Evolutionary conservation across 2,797 vertebrate genomes (phyloP).

Genomic region (Gallinago solitaria): DNA sequence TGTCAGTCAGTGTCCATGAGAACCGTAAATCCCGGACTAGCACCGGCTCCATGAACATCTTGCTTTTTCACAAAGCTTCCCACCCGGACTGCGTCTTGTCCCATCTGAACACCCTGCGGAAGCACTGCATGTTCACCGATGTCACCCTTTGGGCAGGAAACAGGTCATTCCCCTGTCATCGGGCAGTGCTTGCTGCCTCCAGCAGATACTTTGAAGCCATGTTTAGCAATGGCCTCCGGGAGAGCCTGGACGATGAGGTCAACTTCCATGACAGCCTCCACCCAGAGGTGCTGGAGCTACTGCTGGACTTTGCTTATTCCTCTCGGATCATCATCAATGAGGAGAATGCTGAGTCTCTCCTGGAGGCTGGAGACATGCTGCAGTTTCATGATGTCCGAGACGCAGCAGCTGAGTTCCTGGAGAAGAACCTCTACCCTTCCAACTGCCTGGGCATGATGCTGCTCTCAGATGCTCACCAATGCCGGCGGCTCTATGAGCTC

Average conservation of each 20-base stretch:
- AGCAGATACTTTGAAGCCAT: slow-evolving; percentile 96
- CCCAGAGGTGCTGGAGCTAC: slow-evolving; percentile 92
- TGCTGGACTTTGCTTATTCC: slow-evolving; percentile 94
- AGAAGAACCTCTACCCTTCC: slow-evolving; percentile 90
- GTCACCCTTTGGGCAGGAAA: slow-evolving; percentile 93
- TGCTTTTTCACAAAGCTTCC: slow-evolving; percentile 92
- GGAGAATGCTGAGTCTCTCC: slow-evolving; percentile 92
- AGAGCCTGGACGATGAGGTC: slow-evolving; percentile 89
- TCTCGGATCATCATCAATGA: slow-evolving; percentile 92
- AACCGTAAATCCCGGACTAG: slow-evolving; percentile 94
- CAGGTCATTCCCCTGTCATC: slow-evolving; percentile 91
- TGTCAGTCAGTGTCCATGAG: slow-evolving; percentile 95
- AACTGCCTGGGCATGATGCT: slow-evolving; percentile 96
- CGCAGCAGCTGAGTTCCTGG: slow-evolving; percentile 90
- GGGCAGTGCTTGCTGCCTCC: slow-evolving; percentile 91
- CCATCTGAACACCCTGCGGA: slow-evolving; percentile 90
- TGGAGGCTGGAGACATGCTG: slow-evolving; percentile 94
- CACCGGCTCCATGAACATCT: slow-evolving; percentile 92
- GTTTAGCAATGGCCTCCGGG: slow-evolving; percentile 93
- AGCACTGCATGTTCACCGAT: slow-evolving; percentile 93
- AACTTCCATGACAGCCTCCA: slow-evolving; percentile 94
- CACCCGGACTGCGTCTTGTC: slow-evolving; percentile 92
- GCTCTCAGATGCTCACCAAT: slow-evolving; percentile 93
- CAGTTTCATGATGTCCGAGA: slow-evolving; percentile 94
- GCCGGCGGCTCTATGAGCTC: slow-evolving; percentile 88